Percentiles rank a stretch among this genome's conserved stretches.
Evolutionary conservation across 2,797 vertebrate species (phyloP).

Genomic region (Scyliorhinus canicula): DNA sequence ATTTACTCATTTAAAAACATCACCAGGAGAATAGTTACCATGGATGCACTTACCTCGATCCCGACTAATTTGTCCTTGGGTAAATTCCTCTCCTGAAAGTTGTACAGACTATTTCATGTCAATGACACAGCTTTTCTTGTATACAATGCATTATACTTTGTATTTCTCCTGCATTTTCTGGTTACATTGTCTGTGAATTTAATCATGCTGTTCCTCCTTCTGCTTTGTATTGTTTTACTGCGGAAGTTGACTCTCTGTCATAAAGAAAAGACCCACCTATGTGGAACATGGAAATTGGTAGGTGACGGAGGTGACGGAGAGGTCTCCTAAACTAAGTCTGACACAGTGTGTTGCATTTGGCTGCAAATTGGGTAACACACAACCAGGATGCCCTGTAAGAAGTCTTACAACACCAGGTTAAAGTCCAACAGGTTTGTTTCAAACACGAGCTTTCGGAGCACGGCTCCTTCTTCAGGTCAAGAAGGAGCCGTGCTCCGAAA

Average conservation of each 20-base stretch:
- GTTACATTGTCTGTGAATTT: not conserved
- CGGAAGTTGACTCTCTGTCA: not conserved
- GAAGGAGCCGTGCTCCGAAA: too few relatives aligned
- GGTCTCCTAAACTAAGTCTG: not conserved
- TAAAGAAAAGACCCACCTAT: not conserved
- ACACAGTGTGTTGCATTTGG: not conserved
- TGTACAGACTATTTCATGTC: not conserved
- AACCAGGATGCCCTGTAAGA: not conserved
- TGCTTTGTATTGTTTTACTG: not conserved
- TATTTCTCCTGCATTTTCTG: not conserved
- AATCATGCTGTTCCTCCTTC: not conserved
- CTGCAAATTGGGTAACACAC: not conserved
- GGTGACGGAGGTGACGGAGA: not conserved
- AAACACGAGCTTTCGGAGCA: too few relatives aligned
- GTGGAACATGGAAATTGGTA: not conserved
- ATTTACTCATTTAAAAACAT: not conserved
- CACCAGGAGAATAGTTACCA: not conserved
- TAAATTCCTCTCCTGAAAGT: not conserved
- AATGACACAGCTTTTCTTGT: not conserved
- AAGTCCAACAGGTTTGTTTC: too few relatives aligned
- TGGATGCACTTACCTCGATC: not conserved
- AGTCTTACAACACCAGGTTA: too few relatives aligned
- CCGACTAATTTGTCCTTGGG: not conserved
- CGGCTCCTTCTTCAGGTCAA: too few relatives aligned
- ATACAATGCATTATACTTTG: not conserved